Evolutionary conservation across 2,797 vertebrate genomes (phyloP).

Genomic region (Sebastes trivittatus): DNA sequence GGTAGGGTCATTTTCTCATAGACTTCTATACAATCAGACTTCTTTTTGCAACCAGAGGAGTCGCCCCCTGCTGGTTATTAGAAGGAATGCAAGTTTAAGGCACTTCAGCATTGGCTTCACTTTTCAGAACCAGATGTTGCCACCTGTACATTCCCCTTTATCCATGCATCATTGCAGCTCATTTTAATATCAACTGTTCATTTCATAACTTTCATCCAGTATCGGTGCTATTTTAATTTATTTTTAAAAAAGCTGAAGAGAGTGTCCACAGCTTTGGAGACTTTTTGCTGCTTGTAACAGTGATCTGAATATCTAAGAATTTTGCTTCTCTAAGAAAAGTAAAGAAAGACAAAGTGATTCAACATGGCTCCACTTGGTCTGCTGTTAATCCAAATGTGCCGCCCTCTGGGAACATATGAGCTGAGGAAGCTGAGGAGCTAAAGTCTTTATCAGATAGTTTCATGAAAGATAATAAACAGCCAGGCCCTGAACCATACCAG

Average conservation of each 20-base stretch:
- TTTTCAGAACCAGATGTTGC: too few relatives aligned
- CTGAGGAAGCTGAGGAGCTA: conserved; percentile 70
- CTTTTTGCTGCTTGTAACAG: conserved; percentile 8
- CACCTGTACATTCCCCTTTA: not conserved
- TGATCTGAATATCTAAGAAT: conserved; percentile 67
- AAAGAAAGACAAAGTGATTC: conserved; percentile 64
- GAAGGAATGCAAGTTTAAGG: too few relatives aligned
- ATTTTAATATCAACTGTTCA: not conserved
- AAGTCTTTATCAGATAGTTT: conserved; percentile 82
- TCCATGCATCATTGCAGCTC: not conserved
- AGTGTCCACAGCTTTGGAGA: not conserved
- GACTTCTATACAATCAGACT: too few relatives aligned
- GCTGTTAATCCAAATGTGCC: conserved; percentile 80
- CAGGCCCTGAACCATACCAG: conserved; percentile 62
- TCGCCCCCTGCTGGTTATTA: too few relatives aligned
- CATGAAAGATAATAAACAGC: conserved; percentile 85
- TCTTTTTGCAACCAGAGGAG: too few relatives aligned
- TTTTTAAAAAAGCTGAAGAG: not conserved
- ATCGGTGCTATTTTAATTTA: not conserved
- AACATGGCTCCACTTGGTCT: conserved; percentile 86
- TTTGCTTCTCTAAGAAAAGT: conserved; percentile 71
- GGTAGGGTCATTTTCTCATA: accelerated
- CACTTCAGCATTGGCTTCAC: too few relatives aligned
- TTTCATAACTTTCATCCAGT: too few relatives aligned
- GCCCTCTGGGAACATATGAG: conserved; percentile 82